Percentiles rank a stretch among this genome's conserved stretches.
phyloP scores from a whole-genome alignment of 2,888 invertebrate species.

The Myopa tessellatipennis region DNA sequence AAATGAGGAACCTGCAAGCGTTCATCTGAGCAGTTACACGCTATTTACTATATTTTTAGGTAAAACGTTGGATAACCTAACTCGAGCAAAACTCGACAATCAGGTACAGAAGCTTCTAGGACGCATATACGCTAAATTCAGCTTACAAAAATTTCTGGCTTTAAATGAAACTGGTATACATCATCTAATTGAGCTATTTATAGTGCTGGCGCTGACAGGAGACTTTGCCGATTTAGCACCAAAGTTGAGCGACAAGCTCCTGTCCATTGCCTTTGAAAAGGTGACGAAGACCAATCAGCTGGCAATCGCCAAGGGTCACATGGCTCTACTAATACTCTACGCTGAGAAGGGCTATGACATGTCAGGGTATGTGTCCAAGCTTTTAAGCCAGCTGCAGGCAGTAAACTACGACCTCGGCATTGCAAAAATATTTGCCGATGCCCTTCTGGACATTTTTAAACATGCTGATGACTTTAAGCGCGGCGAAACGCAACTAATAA shows the following conservation, averaged over 20 bases:
- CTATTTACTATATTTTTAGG: conserved; percentile 69
- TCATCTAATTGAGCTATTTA: conserved; percentile 69
- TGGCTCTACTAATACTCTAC: conserved; percentile 65
- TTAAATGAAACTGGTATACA: conserved; percentile 71
- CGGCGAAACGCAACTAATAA: conserved; percentile 62
- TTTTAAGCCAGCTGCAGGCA: conserved; percentile 58
- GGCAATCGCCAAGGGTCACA: conserved; percentile 65
- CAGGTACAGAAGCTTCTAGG: conserved; percentile 70
- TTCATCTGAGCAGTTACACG: conserved; percentile 69
- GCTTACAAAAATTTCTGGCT: conserved; percentile 70
- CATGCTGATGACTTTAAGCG: conserved; percentile 57
- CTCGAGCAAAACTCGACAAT: conserved; percentile 45
- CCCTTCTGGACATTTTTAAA: conserved; percentile 58
- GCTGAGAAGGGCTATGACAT: conserved; percentile 62
- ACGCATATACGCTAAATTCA: conserved; percentile 73
- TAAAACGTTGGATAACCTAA: conserved; percentile 58
- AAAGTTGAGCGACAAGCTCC: conserved; percentile 64
- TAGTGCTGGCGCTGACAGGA: conserved; percentile 59
- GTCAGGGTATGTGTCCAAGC: conserved; percentile 59
- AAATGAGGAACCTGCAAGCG: conserved; percentile 46
- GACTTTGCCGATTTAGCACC: conserved; percentile 60
- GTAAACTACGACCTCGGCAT: conserved; percentile 60
- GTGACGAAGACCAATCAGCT: conserved; percentile 60
- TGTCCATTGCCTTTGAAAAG: conserved; percentile 63
- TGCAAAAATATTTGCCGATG: conserved; percentile 58